Percentiles rank a stretch among this genome's conserved stretches.
Evolutionary conservation across 2,113 vertebrate species (phyloP).

Genomic region (Cygnus buccinator): DNA sequence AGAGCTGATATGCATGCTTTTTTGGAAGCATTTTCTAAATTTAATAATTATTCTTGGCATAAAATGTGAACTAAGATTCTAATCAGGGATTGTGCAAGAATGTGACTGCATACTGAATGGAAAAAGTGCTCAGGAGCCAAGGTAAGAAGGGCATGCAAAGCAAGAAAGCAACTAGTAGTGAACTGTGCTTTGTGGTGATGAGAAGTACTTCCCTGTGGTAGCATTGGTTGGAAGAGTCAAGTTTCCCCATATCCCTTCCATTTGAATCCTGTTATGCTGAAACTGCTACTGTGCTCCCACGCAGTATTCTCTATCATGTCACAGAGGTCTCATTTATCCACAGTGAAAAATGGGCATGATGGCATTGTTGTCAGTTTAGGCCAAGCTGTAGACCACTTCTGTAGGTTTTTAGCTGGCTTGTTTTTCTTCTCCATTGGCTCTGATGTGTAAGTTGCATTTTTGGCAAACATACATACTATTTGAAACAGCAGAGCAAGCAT

Average conservation of each 20-base stretch:
- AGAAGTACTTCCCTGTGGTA: neutral
- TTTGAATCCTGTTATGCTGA: neutral
- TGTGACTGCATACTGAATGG: neutral
- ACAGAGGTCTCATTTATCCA: neutral
- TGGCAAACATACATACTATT: neutral
- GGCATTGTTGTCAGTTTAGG: neutral
- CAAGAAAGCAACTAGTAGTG: neutral
- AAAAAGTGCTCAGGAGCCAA: neutral
- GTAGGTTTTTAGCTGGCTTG: rapidly evolving
- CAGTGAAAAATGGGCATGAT: neutral
- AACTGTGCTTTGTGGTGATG: rapidly evolving
- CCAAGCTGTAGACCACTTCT: neutral
- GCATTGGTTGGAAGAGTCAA: neutral
- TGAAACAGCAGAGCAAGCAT: neutral
- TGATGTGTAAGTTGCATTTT: neutral
- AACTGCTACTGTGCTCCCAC: neutral
- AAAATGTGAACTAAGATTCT: neutral
- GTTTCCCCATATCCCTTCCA: neutral
- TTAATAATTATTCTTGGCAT: neutral
- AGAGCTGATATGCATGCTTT: neutral
- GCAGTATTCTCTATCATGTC: neutral
- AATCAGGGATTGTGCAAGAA: neutral
- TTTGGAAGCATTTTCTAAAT: neutral
- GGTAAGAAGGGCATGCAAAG: neutral
- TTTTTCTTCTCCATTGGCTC: neutral